Evolutionary conservation across 2,113 vertebrate genomes (phyloP), one percentile per base, ranked within the genome.

Genomic region (Xiphophorus maculatus): DNA sequence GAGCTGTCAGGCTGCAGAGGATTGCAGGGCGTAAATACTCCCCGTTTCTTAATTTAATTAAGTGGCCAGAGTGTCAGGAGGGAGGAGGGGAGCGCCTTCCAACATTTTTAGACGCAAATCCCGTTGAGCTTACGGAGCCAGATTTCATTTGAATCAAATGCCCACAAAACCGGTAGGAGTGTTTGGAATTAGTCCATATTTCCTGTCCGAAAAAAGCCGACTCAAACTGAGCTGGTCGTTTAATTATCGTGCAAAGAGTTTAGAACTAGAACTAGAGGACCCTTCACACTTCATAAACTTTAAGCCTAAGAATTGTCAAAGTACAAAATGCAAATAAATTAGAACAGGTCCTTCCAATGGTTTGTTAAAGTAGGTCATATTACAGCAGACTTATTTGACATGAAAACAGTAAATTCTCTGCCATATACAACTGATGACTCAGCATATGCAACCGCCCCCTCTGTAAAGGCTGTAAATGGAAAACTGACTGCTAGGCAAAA

Each of bases 41-140:
- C 76, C 28, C 17, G 73, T 76, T 75, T 87, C 81, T 77, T 83
- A 87, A 91, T 88, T 87, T 80, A 85, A 88, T 87, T 83, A 87
- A 28, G 83, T 33, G 73, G 68, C 33, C 74, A 32, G 15, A 64
- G 72, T 71, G 42, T 40, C 42, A 64, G 66, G 15, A 17, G 27
- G 61, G 32, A 30, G 35, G 64, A 35, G 44, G 28, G 37, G 42
- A 14, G 68, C 0, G 0, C 15, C 10, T 68, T 25, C 37, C 40
- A 69, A 82, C 63, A 54, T 74, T 61, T 63, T 80, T 71, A 44
- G 69, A 25, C 15, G 0, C 29, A 42, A 79, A 73, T 81, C 69
- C 44, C 44, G 63, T 63, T 74, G 28, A 30, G 28, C 40, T 79
- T 77, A 63, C 68, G 19, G n/a, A 76, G 60, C 54, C 74, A 30